Evolutionary conservation across 2,888 invertebrate genomes (phyloP).

Genomic region (Chymomyza procnemis): DNA sequence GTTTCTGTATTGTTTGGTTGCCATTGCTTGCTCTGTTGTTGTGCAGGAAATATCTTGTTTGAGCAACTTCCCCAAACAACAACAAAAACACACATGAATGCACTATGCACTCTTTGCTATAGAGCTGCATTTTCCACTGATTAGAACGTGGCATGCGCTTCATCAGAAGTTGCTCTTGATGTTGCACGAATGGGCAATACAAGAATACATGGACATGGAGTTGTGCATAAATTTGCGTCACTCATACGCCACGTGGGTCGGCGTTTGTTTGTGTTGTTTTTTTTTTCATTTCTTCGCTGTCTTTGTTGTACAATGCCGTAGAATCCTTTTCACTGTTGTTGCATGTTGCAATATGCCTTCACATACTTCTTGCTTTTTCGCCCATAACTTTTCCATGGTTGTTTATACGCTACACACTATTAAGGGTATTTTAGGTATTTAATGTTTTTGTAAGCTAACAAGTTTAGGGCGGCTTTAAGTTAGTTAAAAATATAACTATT

Average conservation of each 20-base stretch:
- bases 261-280: conserved; percentile 25
- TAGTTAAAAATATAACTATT: too few relatives aligned
- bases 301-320: not conserved
- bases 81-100: not conserved
- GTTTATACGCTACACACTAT: not conserved
- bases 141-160: conserved; percentile 64
- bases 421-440: too few relatives aligned
- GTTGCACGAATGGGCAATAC: conserved; percentile 50
- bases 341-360: conserved; percentile 15
- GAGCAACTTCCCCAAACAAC: conserved; percentile 41
- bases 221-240: conserved; percentile 64
- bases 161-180: not conserved
- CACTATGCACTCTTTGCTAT: too few relatives aligned
- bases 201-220: not conserved
- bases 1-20: not conserved
- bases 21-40: not conserved
- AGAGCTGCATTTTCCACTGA: conserved; percentile 49
- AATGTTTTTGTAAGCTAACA: too few relatives aligned
- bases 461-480: too few relatives aligned
- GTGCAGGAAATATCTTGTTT: conserved; percentile 24
- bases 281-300: not conserved
- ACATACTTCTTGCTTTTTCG: not conserved
- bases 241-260: conserved; percentile 70
- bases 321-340: conserved; percentile 18
- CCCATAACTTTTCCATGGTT: conserved; percentile 2